Percentiles rank a stretch among this genome's conserved stretches.
phyloP scores from a whole-genome alignment of 2,888 invertebrate species.

The Drosophila paucipuncta region DNA sequence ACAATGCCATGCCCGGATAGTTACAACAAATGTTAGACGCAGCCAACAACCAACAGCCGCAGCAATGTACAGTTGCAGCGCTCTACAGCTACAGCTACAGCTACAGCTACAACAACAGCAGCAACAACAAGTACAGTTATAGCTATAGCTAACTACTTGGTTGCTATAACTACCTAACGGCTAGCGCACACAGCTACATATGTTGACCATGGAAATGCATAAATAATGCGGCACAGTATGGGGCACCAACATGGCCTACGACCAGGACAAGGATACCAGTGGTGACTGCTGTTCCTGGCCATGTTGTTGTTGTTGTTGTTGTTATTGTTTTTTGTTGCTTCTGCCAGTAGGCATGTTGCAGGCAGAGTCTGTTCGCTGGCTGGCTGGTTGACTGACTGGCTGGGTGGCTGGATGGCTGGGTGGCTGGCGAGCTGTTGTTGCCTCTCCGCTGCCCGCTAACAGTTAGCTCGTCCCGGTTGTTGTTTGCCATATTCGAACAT shows the following conservation, averaged over 20 bases:
- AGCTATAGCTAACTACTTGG: constrained; percentile 71
- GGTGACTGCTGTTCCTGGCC: constrained; percentile 17
- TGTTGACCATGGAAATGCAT: constrained; percentile 81
- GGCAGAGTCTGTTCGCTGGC: constrained; percentile 30
- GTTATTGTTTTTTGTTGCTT: constrained; percentile 28
- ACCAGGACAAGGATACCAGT: constrained; percentile 57
- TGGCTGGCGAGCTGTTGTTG: constrained; percentile 26
- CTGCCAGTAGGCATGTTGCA: constrained; percentile 57
- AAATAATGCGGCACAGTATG: constrained; percentile 77
- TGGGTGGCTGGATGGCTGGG: background rate
- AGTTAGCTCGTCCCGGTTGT: constrained; percentile 39
- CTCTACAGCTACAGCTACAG: constrained; percentile 2
- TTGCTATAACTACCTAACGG: constrained; percentile 67
- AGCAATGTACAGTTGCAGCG: constrained; percentile 40
- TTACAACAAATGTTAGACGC: constrained; percentile 79
- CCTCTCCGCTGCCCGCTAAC: constrained; percentile 18
- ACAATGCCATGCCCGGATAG: constrained; percentile 78
- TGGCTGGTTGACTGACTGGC: constrained; percentile 24
- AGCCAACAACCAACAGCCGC: constrained; percentile 59
- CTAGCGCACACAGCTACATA: constrained; percentile 61
- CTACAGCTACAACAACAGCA: background rate
- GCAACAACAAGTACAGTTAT: background rate
- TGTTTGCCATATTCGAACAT: constrained; percentile 81
- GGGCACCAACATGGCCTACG: constrained; percentile 69
- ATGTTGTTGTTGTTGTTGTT: constrained; percentile 15